Conservation (phyloP, 2,888 invertebrate species). For the Myopa testacea region DNA sequence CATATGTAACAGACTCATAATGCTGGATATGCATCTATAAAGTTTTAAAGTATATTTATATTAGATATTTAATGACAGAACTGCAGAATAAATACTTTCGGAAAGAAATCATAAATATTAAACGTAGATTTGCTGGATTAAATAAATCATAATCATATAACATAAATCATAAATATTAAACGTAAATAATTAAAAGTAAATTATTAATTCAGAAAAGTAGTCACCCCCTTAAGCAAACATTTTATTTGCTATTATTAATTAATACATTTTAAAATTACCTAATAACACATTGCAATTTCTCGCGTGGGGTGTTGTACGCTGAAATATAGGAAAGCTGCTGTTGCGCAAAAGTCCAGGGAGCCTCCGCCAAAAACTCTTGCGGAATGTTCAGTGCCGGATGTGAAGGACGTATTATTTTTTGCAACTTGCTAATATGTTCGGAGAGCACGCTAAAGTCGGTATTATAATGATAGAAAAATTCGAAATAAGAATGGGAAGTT, state of each 20-base stretch:
- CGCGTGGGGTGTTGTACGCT: slow-evolving; percentile 90
- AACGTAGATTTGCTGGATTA: too few relatives aligned
- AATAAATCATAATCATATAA: not conserved
- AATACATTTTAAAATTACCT: slow-evolving; percentile 53
- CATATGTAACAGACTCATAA: slow-evolving; percentile 92
- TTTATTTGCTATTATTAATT: too few relatives aligned
- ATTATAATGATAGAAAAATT: slow-evolving; percentile 30
- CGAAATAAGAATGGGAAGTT: not conserved
- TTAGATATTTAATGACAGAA: not conserved
- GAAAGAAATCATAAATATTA: too few relatives aligned
- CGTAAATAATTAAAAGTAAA: too few relatives aligned
- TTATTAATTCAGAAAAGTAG: too few relatives aligned
- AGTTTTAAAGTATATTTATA: not conserved
- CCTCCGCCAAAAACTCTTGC: slow-evolving; percentile 87
- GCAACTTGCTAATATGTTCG: slow-evolving; percentile 88
- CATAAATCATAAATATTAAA: too few relatives aligned
- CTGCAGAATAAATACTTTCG: too few relatives aligned
- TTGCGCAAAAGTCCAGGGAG: slow-evolving; percentile 96
- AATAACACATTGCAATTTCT: slow-evolving; percentile 75
- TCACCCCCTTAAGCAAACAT: too few relatives aligned
- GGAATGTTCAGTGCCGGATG: slow-evolving; percentile 87
- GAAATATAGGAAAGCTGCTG: slow-evolving; percentile 88
- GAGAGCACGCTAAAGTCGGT: slow-evolving; percentile 76
- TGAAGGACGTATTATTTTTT: slow-evolving; percentile 79
- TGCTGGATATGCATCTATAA: slow-evolving; percentile 85